phyloP scores from a whole-genome alignment of 2,113 vertebrate genomes.

The Pelecanus crispus region DNA sequence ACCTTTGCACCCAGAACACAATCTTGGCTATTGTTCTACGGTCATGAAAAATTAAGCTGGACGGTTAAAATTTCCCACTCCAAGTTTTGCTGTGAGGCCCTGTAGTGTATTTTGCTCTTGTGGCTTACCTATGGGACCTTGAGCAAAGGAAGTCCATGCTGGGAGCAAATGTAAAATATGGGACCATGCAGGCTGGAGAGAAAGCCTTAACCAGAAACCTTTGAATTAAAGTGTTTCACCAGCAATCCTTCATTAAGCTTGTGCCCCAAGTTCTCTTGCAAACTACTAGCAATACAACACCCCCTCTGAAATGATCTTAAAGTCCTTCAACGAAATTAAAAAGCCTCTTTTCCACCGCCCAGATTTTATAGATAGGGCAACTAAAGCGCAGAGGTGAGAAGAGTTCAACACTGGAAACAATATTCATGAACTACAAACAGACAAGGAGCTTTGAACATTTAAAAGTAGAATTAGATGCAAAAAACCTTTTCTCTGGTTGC shows the following conservation, averaged over 20 bases:
- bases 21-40: background rate
- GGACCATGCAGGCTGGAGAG: background rate
- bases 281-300: background rate
- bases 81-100: background rate
- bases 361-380: background rate
- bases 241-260: background rate
- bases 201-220: background rate
- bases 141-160: constrained; percentile 41
- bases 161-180: constrained; percentile 8
- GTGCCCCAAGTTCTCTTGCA: background rate
- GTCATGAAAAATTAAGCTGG: background rate
- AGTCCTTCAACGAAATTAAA: background rate
- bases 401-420: background rate
- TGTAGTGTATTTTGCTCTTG: background rate
- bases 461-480: background rate
- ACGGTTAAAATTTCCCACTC: background rate
- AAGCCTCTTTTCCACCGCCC: background rate
- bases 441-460: background rate
- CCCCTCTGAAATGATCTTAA: background rate
- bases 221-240: background rate
- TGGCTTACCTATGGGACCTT: background rate
- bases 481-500: background rate
- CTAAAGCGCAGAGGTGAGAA: background rate
- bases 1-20: background rate
- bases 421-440: background rate